Evolutionary conservation across 2,888 invertebrate species (phyloP), one percentile per base, ranked within the genome.

Genomic region (Drosophila kuntzei): DNA sequence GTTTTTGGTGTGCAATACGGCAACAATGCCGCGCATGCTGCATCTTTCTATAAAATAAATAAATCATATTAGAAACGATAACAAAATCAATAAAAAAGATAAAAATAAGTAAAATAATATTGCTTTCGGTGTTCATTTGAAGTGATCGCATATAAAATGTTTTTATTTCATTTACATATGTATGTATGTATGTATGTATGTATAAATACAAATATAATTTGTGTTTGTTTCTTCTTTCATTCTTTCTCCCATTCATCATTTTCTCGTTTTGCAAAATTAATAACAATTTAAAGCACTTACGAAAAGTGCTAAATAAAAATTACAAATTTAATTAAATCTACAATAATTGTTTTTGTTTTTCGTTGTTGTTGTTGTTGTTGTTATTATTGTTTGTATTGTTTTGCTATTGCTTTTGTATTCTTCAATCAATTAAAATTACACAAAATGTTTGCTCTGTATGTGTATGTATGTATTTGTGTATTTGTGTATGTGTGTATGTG

Each of bases 131-230:
- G 44, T 55, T 29, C 16, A 49, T 32, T 70, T 62, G 20, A 53
- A 74, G 61, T 74, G 71, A 71, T 81, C 49, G 71, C 75, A 85
- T 85, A 78, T 75, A 85, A 81, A 85, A 81, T 81, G 43, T 78
- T 84, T 77, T 79, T 55, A 71, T 81, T 81, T 78, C 57, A 63
- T n/a, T n/a, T n/a, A n/a, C n/a, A n/a, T n/a, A n/a, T n/a, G n/a
- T n/a, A n/a, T n/a, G n/a, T n/a, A n/a, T n/a, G n/a, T n/a, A n/a
- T n/a, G n/a, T n/a, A n/a, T n/a, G n/a, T n/a, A n/a, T 80, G 68
- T 75, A 71, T 81, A 85, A 85, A 87, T 81, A 87, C 79, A 81
- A 79, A 66, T 88, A 76, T 79, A 72, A 85, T 85, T 81, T 85
- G 66, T 87, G 71, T 78, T 71, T 75, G 18, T 11, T 50, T 49